Percentiles rank a stretch among this genome's conserved stretches.
These are phyloP conservation scores for Nannobrachium achirus DNA, from an alignment of 2,113 vertebrate species.

Conservation along the genomic window DNA sequence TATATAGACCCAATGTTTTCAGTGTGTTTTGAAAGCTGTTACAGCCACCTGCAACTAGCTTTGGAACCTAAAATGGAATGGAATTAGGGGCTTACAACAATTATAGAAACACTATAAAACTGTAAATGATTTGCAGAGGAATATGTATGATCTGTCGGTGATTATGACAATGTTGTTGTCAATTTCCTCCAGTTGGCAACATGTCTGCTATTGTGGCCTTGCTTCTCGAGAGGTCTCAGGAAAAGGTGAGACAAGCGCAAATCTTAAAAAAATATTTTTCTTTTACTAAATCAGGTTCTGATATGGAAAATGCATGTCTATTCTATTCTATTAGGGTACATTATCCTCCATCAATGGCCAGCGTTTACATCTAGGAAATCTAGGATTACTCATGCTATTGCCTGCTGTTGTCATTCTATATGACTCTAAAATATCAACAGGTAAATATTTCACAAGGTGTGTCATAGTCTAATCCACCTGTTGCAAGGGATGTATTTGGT, in stretches of 20 bases:
- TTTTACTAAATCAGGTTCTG: background rate
- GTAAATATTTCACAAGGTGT: constrained; percentile 25
- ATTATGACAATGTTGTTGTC: background rate
- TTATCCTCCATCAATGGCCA: constrained; percentile 26
- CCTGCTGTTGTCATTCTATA: constrained; percentile 45
- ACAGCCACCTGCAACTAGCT: no score
- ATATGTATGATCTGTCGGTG: background rate
- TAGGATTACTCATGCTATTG: constrained; percentile 46
- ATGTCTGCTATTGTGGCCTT: constrained; percentile 53
- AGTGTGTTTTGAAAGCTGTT: no score
- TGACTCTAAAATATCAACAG: constrained; percentile 47
- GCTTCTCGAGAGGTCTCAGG: constrained; percentile 54
- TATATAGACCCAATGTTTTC: no score
- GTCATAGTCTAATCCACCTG: background rate
- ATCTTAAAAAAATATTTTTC: background rate
- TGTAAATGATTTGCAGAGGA: background rate
- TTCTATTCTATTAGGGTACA: constrained; percentile 27
- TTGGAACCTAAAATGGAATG: background rate
- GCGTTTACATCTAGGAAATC: constrained; percentile 51
- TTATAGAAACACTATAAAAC: background rate
- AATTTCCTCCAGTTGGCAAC: constrained; percentile 58
- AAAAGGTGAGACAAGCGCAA: constrained; percentile 46
- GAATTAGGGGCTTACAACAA: no score
- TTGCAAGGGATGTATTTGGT: background rate
- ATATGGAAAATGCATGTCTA: background rate